Evolutionary conservation across 2,113 vertebrate species (phyloP), one percentile per base, ranked within the genome.

Genomic region (Pseudopodoces humilis): DNA sequence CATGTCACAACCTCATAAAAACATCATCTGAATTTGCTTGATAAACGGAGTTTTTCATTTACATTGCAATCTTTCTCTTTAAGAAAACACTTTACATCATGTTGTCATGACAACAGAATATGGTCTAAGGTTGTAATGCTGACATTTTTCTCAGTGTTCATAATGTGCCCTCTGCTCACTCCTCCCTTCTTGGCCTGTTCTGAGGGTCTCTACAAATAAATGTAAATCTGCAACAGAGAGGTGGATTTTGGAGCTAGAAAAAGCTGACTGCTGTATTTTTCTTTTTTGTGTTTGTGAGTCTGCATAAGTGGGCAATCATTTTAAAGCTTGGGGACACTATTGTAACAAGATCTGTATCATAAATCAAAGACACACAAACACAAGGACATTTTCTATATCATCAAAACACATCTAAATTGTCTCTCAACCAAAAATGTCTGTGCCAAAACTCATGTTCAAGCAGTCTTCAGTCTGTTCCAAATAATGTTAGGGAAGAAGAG

Each of bases 81-180:
- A 98, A 97, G 91, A 93, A 94, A 97, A 96, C 70, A 95, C 70
- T 97, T 97, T 96, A 93, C 90, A 95, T 98, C 91, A 21, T 77
- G 97, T 98, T 98, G 97, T 96, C 98, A 98, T 98, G 97, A 96
- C 96, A 97, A 98, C 96, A 95, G 91, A 95, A 96, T 82, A 83
- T 90, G 92, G 88, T 94, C 90, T 92, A 91, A 92, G 70, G 89
- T 79, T 96, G 90, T 96, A 97, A 97, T 96, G 89, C 92, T 96
- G 95, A 96, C 93, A 96, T 97, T 97, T 97, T 78, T 88, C 82
- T 86, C 69, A 9, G 69, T 91, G 85, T 97, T 97, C 92, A 90
- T 83, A 71, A 94, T 84, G 68, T 76, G 94, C 91, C 72, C 76
- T 95, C 70, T 74, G 89, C 96, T 97, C 72, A 35, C 44, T 91